phyloP scores from a whole-genome alignment of 2,888 invertebrate species.

The Myopa tessellatipennis region DNA sequence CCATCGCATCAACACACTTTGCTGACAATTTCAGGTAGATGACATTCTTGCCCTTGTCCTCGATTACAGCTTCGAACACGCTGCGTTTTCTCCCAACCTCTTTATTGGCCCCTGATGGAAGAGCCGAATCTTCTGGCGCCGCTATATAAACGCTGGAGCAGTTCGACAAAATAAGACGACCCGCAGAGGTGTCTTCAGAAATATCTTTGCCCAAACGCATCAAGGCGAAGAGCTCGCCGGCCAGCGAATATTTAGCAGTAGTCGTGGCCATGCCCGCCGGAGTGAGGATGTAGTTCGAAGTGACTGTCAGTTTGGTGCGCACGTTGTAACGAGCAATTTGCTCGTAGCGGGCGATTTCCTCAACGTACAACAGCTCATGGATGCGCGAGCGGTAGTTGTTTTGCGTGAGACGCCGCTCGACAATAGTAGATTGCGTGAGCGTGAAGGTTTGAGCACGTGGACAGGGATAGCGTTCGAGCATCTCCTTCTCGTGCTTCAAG shows the following conservation, averaged over 20 bases:
- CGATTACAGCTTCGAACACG: constrained; percentile 81
- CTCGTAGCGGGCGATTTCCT: constrained; percentile 80
- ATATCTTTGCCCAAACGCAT: constrained; percentile 79
- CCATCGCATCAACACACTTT: constrained; percentile 74
- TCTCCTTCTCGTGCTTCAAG: constrained; percentile 70
- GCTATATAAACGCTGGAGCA: constrained; percentile 78
- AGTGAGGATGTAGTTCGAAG: constrained; percentile 77
- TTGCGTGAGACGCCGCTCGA: constrained; percentile 73
- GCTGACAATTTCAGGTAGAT: constrained; percentile 80
- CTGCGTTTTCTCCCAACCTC: constrained; percentile 62
- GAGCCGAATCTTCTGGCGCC: constrained; percentile 58
- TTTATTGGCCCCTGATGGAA: constrained; percentile 28
- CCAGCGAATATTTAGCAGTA: constrained; percentile 80
- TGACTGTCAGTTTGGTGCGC: constrained; percentile 73
- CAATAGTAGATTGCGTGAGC: constrained; percentile 76
- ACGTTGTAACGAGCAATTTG: constrained; percentile 79
- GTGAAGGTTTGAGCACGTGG: constrained; percentile 76
- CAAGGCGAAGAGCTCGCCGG: constrained; percentile 81
- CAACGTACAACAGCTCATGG: constrained; percentile 80
- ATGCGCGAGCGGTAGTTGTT: constrained; percentile 80
- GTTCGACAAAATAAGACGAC: constrained; percentile 80
- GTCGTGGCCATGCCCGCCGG: constrained; percentile 77
- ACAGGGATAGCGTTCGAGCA: constrained; percentile 75
- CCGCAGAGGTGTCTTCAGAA: constrained; percentile 85
- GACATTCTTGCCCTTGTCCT: constrained; percentile 83